These are phyloP conservation scores for Amblyraja radiata DNA, from an alignment of 2,797 vertebrate species.

Conservation along the genomic window DNA sequence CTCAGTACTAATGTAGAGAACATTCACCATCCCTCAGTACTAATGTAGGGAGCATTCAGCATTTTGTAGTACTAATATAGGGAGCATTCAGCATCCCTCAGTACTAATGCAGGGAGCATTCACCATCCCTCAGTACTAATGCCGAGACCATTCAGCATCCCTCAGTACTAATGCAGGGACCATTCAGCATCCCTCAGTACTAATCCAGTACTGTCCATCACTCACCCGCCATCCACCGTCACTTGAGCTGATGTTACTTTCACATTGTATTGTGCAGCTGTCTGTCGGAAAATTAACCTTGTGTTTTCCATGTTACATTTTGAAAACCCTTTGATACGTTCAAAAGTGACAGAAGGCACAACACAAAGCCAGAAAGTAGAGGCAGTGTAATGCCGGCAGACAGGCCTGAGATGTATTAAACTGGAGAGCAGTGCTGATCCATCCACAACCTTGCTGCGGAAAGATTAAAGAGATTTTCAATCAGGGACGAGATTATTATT, in stretches of 20 bases:
- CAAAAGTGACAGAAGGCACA: not conserved
- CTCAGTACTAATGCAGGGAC: no score
- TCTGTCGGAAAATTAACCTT: not conserved
- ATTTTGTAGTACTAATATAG: no score
- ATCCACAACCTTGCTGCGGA: not conserved
- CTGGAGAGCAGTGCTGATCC: constrained; percentile 1
- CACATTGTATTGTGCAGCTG: not conserved
- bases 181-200: no score
- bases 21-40: no score
- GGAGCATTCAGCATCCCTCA: no score
- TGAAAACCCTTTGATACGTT: not conserved
- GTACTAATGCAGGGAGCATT: no score
- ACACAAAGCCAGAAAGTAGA: not conserved
- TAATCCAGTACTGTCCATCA: no score
- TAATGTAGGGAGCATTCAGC: no score
- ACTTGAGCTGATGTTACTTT: not conserved
- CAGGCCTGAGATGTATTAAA: not conserved
- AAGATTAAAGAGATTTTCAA: constrained; percentile 28
- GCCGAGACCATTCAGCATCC: no score
- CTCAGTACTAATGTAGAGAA: no score
- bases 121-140: no score
- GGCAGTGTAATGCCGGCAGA: not conserved
- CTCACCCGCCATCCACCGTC: not conserved
- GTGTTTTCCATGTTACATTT: not conserved
- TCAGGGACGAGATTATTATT: constrained; percentile 20